Evolutionary conservation across 2,888 invertebrate species (phyloP).

Genomic region (Gandaritis pyraliata): DNA sequence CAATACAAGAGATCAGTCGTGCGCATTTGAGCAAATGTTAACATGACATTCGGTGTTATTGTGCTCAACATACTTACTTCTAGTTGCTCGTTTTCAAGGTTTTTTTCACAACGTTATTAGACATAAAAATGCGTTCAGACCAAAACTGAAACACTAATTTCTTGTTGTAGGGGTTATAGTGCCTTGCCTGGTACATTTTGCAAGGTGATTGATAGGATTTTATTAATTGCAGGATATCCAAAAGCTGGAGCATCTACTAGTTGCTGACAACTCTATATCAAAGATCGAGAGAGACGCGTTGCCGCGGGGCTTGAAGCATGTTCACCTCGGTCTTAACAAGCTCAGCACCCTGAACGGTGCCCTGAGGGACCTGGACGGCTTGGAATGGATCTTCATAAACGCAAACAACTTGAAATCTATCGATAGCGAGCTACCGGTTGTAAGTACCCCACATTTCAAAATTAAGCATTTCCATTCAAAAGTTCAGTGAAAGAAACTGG

Average conservation of each 20-base stretch:
- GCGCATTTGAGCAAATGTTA: too few species aligned
- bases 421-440: constrained; percentile 90
- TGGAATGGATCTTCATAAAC: constrained; percentile 92
- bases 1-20: too few species aligned
- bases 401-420: constrained; percentile 89
- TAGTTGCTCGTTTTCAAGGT: too few species aligned
- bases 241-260: constrained; percentile 87
- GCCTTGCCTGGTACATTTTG: too few species aligned
- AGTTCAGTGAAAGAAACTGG: too few species aligned
- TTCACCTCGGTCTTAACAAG: constrained; percentile 91
- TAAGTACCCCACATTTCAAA: constrained; percentile 57
- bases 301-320: constrained; percentile 87
- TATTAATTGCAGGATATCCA: constrained; percentile 67
- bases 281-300: constrained; percentile 89
- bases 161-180: too few species aligned
- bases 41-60: too few species aligned
- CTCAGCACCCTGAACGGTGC: constrained; percentile 90
- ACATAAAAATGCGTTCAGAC: too few species aligned
- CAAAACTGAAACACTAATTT: too few species aligned
- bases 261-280: constrained; percentile 90
- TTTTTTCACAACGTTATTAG: too few species aligned
- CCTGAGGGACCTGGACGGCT: constrained; percentile 87
- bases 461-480: neutral
- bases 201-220: neutral
- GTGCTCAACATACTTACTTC: too few species aligned